These are phyloP conservation scores for Diceros bicornis DNA, from an alignment of 2,797 vertebrate species.

Conservation along the genomic window DNA sequence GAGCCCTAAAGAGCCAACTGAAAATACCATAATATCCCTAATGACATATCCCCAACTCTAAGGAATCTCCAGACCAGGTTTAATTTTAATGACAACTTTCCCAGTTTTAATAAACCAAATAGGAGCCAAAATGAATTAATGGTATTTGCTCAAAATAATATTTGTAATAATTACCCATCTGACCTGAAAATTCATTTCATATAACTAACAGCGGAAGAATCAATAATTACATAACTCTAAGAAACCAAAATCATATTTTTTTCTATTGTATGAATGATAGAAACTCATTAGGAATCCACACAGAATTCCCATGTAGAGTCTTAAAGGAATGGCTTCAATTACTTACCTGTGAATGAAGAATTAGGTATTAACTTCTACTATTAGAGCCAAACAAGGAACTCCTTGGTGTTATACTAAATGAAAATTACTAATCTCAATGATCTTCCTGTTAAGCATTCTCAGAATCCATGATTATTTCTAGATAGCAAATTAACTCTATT, in stretches of 20 bases:
- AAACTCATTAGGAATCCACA: constrained; percentile 4
- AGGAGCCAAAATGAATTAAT: constrained; percentile 30
- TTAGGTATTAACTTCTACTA: background rate
- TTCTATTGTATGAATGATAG: background rate
- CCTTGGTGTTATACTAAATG: background rate
- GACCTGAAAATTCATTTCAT: constrained; percentile 30
- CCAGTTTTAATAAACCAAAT: constrained; percentile 16
- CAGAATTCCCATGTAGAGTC: background rate
- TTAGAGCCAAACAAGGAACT: background rate
- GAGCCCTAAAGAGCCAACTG: background rate
- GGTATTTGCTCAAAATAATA: constrained; percentile 32
- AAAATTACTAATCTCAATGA: background rate
- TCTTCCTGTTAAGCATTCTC: background rate
- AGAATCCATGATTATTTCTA: constrained; percentile 36
- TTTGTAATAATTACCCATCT: constrained; percentile 15
- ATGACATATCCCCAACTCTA: background rate
- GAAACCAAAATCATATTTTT: constrained; percentile 4
- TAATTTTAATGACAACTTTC: constrained; percentile 39
- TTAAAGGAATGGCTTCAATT: background rate
- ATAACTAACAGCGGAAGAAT: constrained; percentile 13
- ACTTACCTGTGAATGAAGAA: constrained; percentile 6
- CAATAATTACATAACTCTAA: background rate
- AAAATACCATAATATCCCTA: background rate
- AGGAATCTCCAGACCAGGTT: background rate
- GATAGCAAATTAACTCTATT: constrained; percentile 9